These are phyloP conservation scores for Lipotes vexillifer DNA, from an alignment of 2,113 vertebrate genomes.

Conservation along the genomic window DNA sequence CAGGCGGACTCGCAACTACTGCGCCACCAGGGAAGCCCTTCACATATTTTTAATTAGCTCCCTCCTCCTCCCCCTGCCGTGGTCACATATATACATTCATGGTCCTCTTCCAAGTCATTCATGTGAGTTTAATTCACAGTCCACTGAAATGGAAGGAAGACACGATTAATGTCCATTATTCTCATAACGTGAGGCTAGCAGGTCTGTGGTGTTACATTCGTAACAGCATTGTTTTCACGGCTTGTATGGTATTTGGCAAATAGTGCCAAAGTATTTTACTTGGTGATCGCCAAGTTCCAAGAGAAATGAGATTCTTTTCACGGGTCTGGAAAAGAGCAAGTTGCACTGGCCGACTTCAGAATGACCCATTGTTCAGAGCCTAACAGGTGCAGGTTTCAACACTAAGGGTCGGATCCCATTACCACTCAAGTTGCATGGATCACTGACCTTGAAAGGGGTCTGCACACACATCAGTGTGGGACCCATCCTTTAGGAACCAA, in stretches of 20 bases:
- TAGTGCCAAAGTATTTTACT: not conserved
- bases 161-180: not conserved
- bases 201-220: not conserved
- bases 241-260: not conserved
- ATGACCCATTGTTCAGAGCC: slow-evolving; percentile 39
- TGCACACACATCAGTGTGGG: slow-evolving; percentile 35
- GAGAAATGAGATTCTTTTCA: slow-evolving; percentile 41
- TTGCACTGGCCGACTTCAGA: slow-evolving; percentile 41
- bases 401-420: slow-evolving; percentile 44
- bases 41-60: not conserved
- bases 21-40: not conserved
- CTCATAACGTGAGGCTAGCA: not conserved
- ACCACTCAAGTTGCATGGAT: slow-evolving; percentile 34
- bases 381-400: slow-evolving; percentile 47
- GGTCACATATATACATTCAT: not conserved
- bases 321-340: slow-evolving; percentile 54
- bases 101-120: not conserved
- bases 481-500: not conserved
- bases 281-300: slow-evolving; percentile 7
- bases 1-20: too few species aligned
- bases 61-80: not conserved
- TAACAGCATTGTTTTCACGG: not conserved
- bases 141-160: not conserved
- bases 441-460: slow-evolving; percentile 42
- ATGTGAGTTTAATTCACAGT: not conserved